Conservation (phyloP, 2,797 vertebrate genomes). For the Psittacula derbiana region DNA sequence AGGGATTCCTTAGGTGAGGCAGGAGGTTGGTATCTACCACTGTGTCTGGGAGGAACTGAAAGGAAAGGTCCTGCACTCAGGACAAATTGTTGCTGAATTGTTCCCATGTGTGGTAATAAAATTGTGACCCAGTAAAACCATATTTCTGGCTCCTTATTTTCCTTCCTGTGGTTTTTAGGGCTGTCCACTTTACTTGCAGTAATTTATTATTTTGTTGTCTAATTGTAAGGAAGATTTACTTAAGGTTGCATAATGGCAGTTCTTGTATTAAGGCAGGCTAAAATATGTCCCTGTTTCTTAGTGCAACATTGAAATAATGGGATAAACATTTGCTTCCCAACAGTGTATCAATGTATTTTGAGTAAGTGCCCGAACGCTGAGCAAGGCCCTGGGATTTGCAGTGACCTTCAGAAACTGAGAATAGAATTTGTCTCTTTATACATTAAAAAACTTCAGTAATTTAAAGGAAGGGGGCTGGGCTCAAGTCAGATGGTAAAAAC, state of each 20-base stretch:
- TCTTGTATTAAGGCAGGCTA: not conserved
- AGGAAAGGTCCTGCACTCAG: rapidly evolving
- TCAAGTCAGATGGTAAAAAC: not conserved
- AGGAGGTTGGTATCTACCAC: not conserved
- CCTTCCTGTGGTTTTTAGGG: not conserved
- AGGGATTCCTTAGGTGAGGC: not conserved
- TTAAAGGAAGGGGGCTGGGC: not conserved
- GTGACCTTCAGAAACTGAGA: not conserved
- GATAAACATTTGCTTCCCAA: not conserved
- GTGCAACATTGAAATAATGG: not conserved
- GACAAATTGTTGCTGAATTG: not conserved
- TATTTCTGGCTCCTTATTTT: conserved; percentile 15
- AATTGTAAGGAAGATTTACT: conserved; percentile 5
- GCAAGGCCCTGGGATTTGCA: not conserved
- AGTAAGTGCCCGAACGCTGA: not conserved
- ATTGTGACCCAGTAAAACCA: not conserved
- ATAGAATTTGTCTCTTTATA: not conserved
- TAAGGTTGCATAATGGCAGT: not conserved
- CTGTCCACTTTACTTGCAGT: not conserved
- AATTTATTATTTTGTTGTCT: conserved; percentile 20
- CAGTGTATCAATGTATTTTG: not conserved
- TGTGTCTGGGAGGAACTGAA: not conserved
- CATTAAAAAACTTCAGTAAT: not conserved
- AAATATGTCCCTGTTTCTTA: not conserved
- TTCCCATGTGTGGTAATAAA: not conserved